phyloP scores from a whole-genome alignment of 2,888 invertebrate genomes.

The Drosophila acutilabella region DNA sequence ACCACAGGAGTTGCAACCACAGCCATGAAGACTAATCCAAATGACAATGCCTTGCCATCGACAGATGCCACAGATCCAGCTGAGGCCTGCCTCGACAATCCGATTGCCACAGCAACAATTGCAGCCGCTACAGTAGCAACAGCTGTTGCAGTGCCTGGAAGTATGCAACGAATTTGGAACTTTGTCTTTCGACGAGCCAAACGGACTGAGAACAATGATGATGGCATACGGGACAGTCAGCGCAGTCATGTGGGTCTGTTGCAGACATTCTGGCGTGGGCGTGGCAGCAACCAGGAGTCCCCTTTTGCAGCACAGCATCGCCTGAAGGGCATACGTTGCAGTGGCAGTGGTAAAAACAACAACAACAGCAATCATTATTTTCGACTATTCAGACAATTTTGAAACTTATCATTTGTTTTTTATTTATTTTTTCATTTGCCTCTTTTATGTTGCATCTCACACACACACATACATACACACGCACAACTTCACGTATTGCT shows the following conservation, averaged over 20 bases:
- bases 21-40: conserved; percentile 42
- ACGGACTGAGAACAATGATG: conserved; percentile 34
- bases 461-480: conserved; percentile 63
- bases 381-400: conserved; percentile 5
- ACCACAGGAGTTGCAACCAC: conserved; percentile 9
- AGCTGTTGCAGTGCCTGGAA: conserved; percentile 26
- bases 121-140: conserved; percentile 13
- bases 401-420: conserved; percentile 55
- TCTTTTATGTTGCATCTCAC: conserved; percentile 29
- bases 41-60: conserved; percentile 57
- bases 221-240: conserved; percentile 82
- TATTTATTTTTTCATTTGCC: conserved; percentile 37
- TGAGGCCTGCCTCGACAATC: conserved; percentile 28
- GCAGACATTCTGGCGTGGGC: conserved; percentile 77
- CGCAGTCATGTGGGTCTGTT: conserved; percentile 83
- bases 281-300: conserved; percentile 51
- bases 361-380: conserved; percentile 5
- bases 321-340: conserved; percentile 84
- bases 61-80: conserved; percentile 56
- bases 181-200: conserved; percentile 75
- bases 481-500: conserved; percentile 83
- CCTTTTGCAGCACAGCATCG: conserved; percentile 81
- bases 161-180: conserved; percentile 62
- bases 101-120: conserved; percentile 18
- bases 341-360: conserved; percentile 83